Base-by-base conservation (phyloP, 2,888 invertebrate genomes). In the Melipona bicolor region DNA sequence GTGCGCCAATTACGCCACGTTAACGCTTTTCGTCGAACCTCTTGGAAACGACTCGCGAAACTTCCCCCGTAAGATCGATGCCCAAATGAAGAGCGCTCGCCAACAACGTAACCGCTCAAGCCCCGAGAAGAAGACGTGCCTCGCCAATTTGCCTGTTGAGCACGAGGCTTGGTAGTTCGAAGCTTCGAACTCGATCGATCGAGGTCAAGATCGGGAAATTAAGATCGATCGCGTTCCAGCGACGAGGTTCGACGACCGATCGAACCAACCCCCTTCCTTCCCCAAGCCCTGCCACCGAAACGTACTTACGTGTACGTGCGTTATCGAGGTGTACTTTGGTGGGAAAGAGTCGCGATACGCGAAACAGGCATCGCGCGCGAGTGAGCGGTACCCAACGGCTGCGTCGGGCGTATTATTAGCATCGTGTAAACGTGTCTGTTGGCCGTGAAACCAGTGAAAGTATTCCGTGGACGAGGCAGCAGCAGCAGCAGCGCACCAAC, bases 401-500 rank as follows among this genome's bases (percentile, higher is more conserved):
- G 32, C 74, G 79, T 13, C 67, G 74, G 74, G 76, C 79, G 88
- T 93, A 92, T 93, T 91, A 92, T 93, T 93, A 93, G 93, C 92
- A 92, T 92, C 93, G 92, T 91, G 92, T 93, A 93, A 90, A 91
- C 93, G 90, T 92, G 92, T 93, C 91, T 91, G 92, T 90, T 93
- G 94, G 93, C 94, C 94, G 94, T 94, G 94, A 94, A 94, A 94
- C 93, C 91, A 91, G 94, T 93, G 94, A 94, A 94, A 94, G 94
- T 94, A 92, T 93, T 93, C 90, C 88, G 88, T 85, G 88, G 89
- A 89, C 91, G 85, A 72, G 77, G 74, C 43, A 43, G 9, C 43
- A 43, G 36, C 36, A 36, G 36, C 36, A 36, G 36, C 83, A 79
- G 27, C 27, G 27, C 77, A 69, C 76, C 71, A 36, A 65, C 36